phyloP scores from a whole-genome alignment of 2,888 invertebrate species.

The Diogma glabrata region DNA sequence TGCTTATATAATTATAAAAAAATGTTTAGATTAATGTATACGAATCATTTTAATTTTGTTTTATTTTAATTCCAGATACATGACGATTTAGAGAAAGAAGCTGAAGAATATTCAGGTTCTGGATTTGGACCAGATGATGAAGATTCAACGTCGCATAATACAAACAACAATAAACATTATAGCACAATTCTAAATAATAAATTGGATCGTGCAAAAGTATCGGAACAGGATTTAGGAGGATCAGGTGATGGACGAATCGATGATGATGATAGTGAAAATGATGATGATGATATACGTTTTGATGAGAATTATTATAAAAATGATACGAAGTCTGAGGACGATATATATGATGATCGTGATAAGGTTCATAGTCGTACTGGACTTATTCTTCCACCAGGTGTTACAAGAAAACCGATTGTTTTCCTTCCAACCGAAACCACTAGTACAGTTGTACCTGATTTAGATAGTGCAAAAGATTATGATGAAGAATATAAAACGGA shows the following conservation, averaged over 20 bases:
- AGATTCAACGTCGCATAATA: slow-evolving; percentile 38
- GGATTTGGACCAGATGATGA: slow-evolving; percentile 79
- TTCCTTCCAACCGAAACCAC: too few species aligned
- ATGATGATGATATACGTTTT: slow-evolving; percentile 12
- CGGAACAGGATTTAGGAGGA: slow-evolving; percentile 13
- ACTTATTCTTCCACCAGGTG: neutral
- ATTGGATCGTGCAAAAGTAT: slow-evolving; percentile 12
- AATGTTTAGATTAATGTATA: too few species aligned
- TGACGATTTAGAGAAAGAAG: slow-evolving; percentile 48
- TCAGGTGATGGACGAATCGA: slow-evolving; percentile 17
- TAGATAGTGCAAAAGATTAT: neutral
- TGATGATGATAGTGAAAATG: slow-evolving; percentile 17
- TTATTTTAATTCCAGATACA: slow-evolving; percentile 29
- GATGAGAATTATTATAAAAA: neutral
- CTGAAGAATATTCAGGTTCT: slow-evolving; percentile 77
- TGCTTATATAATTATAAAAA: too few species aligned
- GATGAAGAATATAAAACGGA: slow-evolving; percentile 11
- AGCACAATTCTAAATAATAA: slow-evolving; percentile 9
- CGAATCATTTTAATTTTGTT: too few species aligned
- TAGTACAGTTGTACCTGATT: neutral
- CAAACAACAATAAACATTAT: neutral
- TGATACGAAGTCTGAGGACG: neutral
- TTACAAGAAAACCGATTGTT: too few species aligned
- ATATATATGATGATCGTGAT: neutral
- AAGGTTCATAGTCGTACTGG: neutral